Evolutionary conservation across 64 coral and sea anemone species (phyloP).

Genomic region (Orbicella faveolata): DNA sequence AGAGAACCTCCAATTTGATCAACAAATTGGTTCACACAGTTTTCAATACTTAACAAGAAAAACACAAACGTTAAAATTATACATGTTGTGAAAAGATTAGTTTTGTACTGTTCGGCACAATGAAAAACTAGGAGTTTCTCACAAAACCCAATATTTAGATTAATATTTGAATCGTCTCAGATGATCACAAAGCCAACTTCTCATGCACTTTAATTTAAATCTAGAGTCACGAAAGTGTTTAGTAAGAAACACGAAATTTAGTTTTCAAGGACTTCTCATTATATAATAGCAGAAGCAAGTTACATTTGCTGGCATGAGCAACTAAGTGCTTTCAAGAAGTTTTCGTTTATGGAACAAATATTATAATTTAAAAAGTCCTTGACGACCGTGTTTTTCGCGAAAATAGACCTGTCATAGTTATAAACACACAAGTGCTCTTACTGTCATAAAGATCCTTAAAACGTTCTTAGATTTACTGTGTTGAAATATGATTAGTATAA

Average conservation of each 20-base stretch:
- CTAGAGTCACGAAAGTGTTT: not conserved
- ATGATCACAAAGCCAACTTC: not conserved
- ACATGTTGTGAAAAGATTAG: no score
- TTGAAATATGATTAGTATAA: no score
- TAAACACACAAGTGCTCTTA: no score
- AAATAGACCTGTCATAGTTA: not conserved
- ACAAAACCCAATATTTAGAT: not conserved
- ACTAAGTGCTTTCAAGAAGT: not conserved
- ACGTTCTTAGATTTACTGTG: not conserved
- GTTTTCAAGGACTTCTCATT: not conserved
- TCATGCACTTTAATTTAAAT: not conserved
- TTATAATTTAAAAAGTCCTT: not conserved
- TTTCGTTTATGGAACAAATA: not conserved
- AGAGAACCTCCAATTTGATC: not conserved
- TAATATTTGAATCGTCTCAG: not conserved
- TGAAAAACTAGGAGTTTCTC: no score
- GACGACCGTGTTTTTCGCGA: not conserved
- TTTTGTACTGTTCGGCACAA: no score
- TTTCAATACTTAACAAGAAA: not conserved
- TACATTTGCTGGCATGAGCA: not conserved
- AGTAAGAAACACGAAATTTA: not conserved
- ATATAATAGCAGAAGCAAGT: not conserved
- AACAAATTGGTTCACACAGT: not conserved
- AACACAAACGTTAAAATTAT: no score
- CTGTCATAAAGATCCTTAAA: not conserved